A percentile compares a stretch with the other conserved stretches of the same genome.
Evolutionary conservation across 2,113 vertebrate species (phyloP).

Genomic region (rabbit (Oryctolagus cuniculus)): mOryCun1.1 NC_091438.1:74362001-74362500

Average conservation of each 20-base stretch:
- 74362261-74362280: too few species aligned
- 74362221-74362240: neutral
- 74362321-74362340: constrained; percentile 72
- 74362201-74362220: neutral
- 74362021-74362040: too few species aligned
- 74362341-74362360: constrained; percentile 59
- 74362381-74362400: constrained; percentile 18
- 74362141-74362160: neutral
- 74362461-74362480: constrained; percentile 97
- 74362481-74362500: constrained; percentile 98
- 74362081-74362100: too few species aligned
- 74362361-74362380: constrained; percentile 42
- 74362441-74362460: constrained; percentile 92
- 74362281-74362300: neutral
- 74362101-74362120: neutral
- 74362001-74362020: too few species aligned
- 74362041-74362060: too few species aligned
- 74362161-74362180: neutral
- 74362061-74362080: too few species aligned
- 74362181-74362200: neutral
- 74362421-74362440: constrained; percentile 86
- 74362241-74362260: neutral
- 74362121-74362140: constrained; percentile 54
- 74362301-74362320: constrained; percentile 53
- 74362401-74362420: constrained; percentile 69